Percentiles rank a stretch among this genome's conserved stretches.
Conservation (phyloP, 2,797 vertebrate species). For the Lepilemur ruficaudatus region DNA sequence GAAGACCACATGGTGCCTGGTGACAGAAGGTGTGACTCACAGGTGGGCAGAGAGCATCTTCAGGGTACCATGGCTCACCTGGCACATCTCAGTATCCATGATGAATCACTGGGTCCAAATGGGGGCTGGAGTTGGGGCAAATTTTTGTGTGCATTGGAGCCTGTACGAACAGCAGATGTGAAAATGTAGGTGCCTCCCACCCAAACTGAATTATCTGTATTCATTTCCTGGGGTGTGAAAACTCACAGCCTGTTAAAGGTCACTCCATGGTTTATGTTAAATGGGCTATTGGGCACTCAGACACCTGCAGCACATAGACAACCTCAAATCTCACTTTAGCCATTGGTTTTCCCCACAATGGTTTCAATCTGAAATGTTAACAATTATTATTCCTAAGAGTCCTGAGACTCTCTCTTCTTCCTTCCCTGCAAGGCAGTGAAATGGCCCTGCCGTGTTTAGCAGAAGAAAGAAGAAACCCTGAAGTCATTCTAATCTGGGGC, state of each 20-base stretch:
- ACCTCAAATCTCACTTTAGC: not conserved
- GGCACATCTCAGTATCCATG: not conserved
- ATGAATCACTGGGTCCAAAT: not conserved
- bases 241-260: not conserved
- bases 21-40: slow-evolving; percentile 68
- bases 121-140: not conserved
- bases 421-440: not conserved
- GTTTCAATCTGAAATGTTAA: not conserved
- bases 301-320: not conserved
- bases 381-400: not conserved
- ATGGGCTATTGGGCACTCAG: not conserved
- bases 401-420: not conserved
- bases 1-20: not conserved
- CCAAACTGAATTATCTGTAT: not conserved
- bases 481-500: not conserved
- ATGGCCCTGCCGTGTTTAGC: not conserved
- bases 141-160: not conserved
- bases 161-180: not conserved
- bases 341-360: not conserved
- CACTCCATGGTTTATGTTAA: not conserved
- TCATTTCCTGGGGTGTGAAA: not conserved
- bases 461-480: not conserved
- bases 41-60: slow-evolving; percentile 44
- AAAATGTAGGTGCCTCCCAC: not conserved
- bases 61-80: not conserved